Conservation (phyloP, 2,797 vertebrate species). For the Urophycis tenuis region DNA sequence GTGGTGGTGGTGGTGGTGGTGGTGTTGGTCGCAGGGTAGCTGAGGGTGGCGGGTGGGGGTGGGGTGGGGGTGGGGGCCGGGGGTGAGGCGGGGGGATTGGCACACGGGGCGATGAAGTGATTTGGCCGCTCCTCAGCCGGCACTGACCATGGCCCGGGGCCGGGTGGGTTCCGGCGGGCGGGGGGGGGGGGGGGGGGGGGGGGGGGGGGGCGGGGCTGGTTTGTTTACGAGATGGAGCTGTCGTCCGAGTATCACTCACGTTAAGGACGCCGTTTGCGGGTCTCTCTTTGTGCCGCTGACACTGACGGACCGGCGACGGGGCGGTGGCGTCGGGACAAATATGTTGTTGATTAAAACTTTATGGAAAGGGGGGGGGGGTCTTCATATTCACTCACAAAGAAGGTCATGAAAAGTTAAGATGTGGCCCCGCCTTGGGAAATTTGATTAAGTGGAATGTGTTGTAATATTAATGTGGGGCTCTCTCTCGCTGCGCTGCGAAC, state of each 20-base stretch:
- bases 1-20: not conserved
- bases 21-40: not conserved
- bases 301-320: not conserved
- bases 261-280: constrained; percentile 43
- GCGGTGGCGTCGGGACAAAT: not conserved
- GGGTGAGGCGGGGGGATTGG: not conserved
- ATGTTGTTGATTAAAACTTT: not conserved
- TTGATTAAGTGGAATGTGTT: not conserved
- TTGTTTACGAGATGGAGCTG: constrained; percentile 68
- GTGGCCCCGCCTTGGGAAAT: not conserved
- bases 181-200: no score
- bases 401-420: not conserved
- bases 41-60: not conserved
- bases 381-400: not conserved
- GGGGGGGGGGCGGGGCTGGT: not conserved
- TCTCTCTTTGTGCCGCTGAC: constrained; percentile 16
- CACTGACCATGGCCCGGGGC: constrained; percentile 34
- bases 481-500: not conserved
- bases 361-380: not conserved
- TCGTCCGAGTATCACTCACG: constrained; percentile 58
- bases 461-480: not conserved
- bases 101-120: constrained; percentile 58
- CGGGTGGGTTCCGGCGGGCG: not conserved
- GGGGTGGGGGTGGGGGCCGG: not conserved
- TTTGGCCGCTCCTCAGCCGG: constrained; percentile 43